These are phyloP conservation scores for Patella vulgata DNA, from an alignment of 1,140 invertebrate species.

Conservation along the genomic window DNA sequence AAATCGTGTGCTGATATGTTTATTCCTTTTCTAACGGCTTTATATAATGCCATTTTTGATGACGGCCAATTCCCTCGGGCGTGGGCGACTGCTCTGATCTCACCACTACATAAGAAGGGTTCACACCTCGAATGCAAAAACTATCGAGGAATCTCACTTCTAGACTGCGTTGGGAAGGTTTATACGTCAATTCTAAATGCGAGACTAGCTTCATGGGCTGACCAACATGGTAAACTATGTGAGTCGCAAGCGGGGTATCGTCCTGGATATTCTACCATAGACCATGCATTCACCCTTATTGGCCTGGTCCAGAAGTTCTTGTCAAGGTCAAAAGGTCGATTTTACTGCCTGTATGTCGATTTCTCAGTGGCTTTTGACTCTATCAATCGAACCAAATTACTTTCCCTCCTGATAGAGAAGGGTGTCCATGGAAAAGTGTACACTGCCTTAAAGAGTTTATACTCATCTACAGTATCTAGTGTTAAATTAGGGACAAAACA, in stretches of 20 bases:
- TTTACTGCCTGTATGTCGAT: constrained; percentile 6
- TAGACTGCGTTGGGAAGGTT: no score
- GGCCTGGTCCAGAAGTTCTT: no score
- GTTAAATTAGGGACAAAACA: not conserved
- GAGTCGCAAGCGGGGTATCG: not conserved
- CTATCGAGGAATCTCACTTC: no score
- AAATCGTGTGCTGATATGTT: no score
- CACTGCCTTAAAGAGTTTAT: not conserved
- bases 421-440: not conserved
- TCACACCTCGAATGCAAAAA: no score
- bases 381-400: not conserved
- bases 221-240: not conserved
- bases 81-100: no score
- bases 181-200: not conserved
- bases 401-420: not conserved
- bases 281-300: not conserved
- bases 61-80: no score
- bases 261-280: not conserved
- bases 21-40: no score
- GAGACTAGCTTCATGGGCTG: not conserved
- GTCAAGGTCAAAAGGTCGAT: not conserved
- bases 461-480: not conserved
- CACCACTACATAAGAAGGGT: no score
- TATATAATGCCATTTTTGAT: no score
- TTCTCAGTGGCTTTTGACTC: constrained; percentile 3